phyloP scores from a whole-genome alignment of 2,888 invertebrate species.

The Cheilosia impressa region DNA sequence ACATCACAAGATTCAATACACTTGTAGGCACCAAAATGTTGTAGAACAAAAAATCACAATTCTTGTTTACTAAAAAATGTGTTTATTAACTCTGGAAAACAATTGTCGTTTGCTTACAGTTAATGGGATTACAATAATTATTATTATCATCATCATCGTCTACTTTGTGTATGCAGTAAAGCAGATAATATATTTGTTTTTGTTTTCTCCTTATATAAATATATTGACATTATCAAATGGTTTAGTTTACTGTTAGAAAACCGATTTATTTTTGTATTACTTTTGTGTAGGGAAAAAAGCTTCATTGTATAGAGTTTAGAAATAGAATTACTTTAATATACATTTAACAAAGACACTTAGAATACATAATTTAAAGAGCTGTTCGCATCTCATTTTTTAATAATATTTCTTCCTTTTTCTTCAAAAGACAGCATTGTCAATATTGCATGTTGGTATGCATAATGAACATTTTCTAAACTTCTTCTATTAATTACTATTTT shows the following conservation, averaged over 20 bases:
- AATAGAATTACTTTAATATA: slow-evolving; percentile 16
- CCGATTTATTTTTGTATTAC: slow-evolving; percentile 6
- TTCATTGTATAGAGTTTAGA: slow-evolving; percentile 57
- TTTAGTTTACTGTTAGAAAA: slow-evolving; percentile 8
- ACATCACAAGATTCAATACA: too few relatives aligned
- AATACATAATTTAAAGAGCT: neutral
- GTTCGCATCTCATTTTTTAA: neutral
- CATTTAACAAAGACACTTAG: slow-evolving; percentile 32
- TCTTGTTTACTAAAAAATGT: slow-evolving; percentile 15
- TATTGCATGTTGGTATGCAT: slow-evolving; percentile 33
- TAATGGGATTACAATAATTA: slow-evolving; percentile 34
- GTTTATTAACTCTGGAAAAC: slow-evolving; percentile 60
- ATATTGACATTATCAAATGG: slow-evolving; percentile 21
- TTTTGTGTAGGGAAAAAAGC: slow-evolving; percentile 23
- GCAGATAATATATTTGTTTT: neutral
- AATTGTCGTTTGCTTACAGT: slow-evolving; percentile 53
- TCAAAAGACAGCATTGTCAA: slow-evolving; percentile 29
- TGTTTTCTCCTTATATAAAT: slow-evolving; percentile 38
- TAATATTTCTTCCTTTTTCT: slow-evolving; percentile 5
- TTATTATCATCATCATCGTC: slow-evolving; percentile 14
- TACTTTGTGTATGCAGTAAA: slow-evolving; percentile 3
- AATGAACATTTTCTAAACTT: slow-evolving; percentile 19
- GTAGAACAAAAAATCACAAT: neutral
- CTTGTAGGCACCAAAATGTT: neutral
- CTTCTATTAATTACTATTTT: slow-evolving; percentile 21